Base-by-base conservation (phyloP, 2,113 vertebrate species). In the Tapirus terrestris region DNA sequence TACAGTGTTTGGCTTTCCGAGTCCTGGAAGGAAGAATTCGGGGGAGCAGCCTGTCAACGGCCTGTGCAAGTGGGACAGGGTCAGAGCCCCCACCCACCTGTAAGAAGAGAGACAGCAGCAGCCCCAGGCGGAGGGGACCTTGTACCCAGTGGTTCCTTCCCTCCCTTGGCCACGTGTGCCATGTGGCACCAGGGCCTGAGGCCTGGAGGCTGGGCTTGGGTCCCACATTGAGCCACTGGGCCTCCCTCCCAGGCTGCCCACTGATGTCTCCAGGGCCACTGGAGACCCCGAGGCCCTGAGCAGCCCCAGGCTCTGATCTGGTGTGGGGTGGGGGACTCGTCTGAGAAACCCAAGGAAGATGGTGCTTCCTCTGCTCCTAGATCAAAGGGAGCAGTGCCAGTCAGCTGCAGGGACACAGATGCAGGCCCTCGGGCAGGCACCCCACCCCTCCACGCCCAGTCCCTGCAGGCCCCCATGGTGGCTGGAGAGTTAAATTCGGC, bases 1-100 rank as follows among this genome's bases (percentile, higher is more conserved):
- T 96, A 89, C 99, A 99, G 89, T 99, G 99, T 97, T 99, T 99
- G 10, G 99, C 98, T 98, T 98, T 99, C 31, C 98, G 79, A 1
- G 98, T 99, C 12, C 99, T 99, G 88, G 18, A 85, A 86, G 60
- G 94, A 39, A 67, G 53, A 11, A 81, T 45, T 53, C 1, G 1
- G 29, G 36, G 20, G 11, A 12, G 2, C 4, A 27, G 13, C 56
- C 14, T 5, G 56, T 90, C 53, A 43, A 33, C 13, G 9, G 73
- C 9, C 77, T 79, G 31, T 16, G 13, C 25, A 53, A 0, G 21
- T 0, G n/a, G 4, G 11, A 14, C 3, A 1, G 18, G 6, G 43
- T 1, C 45, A 31, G 36, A 43, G 23, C 2, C 43, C 45, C 12
- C 6, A 4, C 17, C 48, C 5, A 16, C 11, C 70, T 6, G 21